phyloP scores from a whole-genome alignment of 1,140 invertebrate species.

The Aleiodes sp. region DNA sequence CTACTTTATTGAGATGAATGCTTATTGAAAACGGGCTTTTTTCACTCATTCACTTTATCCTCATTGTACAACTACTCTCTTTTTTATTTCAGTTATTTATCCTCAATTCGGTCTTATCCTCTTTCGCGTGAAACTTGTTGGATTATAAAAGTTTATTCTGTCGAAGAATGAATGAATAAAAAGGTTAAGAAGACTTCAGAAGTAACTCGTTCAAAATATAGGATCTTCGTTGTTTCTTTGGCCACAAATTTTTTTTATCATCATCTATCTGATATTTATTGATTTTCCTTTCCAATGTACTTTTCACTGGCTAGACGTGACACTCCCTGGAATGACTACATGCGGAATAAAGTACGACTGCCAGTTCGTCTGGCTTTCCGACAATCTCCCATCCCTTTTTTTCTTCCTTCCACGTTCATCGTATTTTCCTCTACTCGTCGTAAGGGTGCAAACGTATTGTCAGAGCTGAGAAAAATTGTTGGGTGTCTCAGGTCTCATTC shows the following conservation, averaged over 20 bases:
- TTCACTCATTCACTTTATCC: conserved; percentile 1
- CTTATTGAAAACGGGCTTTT: conserved; percentile 36
- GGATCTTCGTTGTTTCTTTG: too few species aligned
- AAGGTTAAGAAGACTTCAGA: too few species aligned
- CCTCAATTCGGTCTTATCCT: too few species aligned
- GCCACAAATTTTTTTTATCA: not conserved
- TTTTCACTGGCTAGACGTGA: not conserved
- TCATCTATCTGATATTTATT: not conserved
- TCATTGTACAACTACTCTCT: too few species aligned
- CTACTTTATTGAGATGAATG: conserved; percentile 41
- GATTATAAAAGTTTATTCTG: too few species aligned
- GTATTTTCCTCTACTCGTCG: conserved; percentile 13
- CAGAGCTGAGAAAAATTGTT: conserved; percentile 22
- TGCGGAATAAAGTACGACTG: not conserved
- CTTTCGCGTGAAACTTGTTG: too few species aligned
- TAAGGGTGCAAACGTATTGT: conserved; percentile 17
- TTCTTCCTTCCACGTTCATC: not conserved
- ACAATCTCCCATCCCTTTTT: not conserved
- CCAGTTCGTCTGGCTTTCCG: conserved; percentile 16
- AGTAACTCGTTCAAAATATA: too few species aligned
- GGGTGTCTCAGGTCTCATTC: not conserved
- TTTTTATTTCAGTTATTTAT: too few species aligned
- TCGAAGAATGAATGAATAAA: too few species aligned
- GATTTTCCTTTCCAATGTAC: conserved; percentile 4
- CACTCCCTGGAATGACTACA: too few species aligned